Conservation (phyloP, 2,888 invertebrate species). For the Stenolophus ochropezus region DNA sequence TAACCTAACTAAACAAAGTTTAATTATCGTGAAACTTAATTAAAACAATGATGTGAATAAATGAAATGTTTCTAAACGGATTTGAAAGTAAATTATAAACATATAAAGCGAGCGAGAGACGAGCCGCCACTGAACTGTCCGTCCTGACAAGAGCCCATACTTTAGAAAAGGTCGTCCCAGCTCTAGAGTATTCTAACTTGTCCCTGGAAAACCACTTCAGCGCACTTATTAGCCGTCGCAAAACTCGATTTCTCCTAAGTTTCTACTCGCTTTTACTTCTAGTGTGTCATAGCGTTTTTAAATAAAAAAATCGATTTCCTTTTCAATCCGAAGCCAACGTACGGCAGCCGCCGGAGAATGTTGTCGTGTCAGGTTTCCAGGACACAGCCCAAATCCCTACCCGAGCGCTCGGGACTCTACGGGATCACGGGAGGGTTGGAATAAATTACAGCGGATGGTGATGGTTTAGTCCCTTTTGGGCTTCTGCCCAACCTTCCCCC, state of each 20-base stretch:
- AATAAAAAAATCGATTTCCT: conserved; percentile 15
- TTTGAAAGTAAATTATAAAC: background rate
- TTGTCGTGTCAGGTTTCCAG: background rate
- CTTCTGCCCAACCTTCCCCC: background rate
- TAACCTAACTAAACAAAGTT: too few relatives aligned
- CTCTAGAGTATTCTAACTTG: conserved; percentile 5
- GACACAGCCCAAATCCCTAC: background rate
- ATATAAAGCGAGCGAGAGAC: background rate
- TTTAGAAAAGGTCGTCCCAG: conserved; percentile 1
- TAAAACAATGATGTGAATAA: too few relatives aligned
- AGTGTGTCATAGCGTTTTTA: background rate
- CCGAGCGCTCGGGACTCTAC: background rate
- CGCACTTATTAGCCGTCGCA: conserved; percentile 12
- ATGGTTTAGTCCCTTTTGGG: background rate
- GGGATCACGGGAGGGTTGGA: background rate
- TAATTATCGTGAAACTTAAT: too few relatives aligned
- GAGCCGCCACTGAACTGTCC: background rate
- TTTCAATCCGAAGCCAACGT: background rate
- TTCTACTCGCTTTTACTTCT: conserved; percentile 2
- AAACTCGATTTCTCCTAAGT: conserved; percentile 18
- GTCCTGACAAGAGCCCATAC: background rate
- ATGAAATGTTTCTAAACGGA: too few relatives aligned
- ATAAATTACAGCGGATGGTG: background rate
- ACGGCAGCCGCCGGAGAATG: background rate
- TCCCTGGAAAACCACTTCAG: conserved; percentile 22